Evolutionary conservation across 2,113 vertebrate species (phyloP).

Genomic region (Charina bottae): DNA sequence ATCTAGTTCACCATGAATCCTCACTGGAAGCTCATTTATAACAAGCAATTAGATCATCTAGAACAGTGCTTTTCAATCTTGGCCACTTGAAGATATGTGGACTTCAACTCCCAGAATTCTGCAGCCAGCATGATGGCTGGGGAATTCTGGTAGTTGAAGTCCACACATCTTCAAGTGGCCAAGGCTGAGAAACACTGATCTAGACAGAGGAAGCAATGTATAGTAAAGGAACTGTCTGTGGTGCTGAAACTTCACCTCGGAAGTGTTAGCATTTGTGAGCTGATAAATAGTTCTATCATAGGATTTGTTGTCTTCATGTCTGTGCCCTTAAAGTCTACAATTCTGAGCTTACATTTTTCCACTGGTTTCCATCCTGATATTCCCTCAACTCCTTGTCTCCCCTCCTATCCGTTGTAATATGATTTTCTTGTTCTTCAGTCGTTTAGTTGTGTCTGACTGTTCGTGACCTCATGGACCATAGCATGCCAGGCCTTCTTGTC

Average conservation of each 20-base stretch:
- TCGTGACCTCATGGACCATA: too few relatives aligned
- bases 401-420: neutral
- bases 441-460: too few relatives aligned
- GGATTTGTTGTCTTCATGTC: neutral
- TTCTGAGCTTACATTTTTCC: neutral
- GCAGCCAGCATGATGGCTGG: too few relatives aligned
- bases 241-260: neutral
- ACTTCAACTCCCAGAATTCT: too few relatives aligned
- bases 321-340: neutral
- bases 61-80: too few relatives aligned
- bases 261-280: neutral
- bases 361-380: neutral
- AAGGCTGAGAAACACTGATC: neutral
- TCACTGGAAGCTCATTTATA: neutral
- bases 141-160: too few relatives aligned
- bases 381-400: neutral
- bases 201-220: neutral
- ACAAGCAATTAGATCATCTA: constrained; percentile 1
- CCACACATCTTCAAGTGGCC: neutral
- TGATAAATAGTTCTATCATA: neutral
- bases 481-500: too few relatives aligned
- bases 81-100: too few relatives aligned
- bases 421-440: too few relatives aligned
- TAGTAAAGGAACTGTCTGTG: neutral
- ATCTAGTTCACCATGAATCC: too few relatives aligned